phyloP scores from a whole-genome alignment of 2,888 invertebrate genomes.

The Eulithis testata region DNA sequence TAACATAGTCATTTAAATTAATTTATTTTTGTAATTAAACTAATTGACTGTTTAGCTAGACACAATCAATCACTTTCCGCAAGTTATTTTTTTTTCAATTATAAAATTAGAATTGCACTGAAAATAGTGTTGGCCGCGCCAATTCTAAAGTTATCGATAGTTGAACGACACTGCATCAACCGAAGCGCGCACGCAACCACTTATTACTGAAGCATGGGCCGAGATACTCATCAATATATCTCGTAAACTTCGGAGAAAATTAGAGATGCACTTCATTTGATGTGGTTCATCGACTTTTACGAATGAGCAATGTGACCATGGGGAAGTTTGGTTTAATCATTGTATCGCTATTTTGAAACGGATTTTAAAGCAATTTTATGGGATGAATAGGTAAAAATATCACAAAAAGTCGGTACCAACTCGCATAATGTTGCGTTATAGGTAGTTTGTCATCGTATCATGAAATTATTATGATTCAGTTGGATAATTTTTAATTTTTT shows the following conservation, averaged over 20 bases:
- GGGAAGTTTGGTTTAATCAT: conserved; percentile 17
- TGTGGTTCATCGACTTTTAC: conserved; percentile 13
- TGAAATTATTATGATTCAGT: too few relatives aligned
- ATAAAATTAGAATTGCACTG: conserved; percentile 22
- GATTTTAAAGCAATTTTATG: not conserved
- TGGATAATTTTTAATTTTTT: too few relatives aligned
- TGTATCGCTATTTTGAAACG: not conserved
- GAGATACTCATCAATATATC: conserved; percentile 62
- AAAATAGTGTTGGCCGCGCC: conserved; percentile 26
- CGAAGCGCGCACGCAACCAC: conserved; percentile 52
- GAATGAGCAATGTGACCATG: conserved; percentile 23
- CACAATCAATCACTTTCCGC: not conserved
- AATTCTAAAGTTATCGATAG: conserved; percentile 36
- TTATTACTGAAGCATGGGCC: conserved; percentile 57
- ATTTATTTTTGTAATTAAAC: too few relatives aligned
- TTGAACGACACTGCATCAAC: conserved; percentile 36
- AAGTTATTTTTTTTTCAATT: not conserved
- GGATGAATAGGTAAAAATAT: too few relatives aligned
- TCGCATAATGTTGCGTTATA: too few relatives aligned
- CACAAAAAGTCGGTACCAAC: too few relatives aligned
- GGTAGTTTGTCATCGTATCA: too few relatives aligned
- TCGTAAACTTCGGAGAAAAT: conserved; percentile 32
- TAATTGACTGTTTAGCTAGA: too few relatives aligned
- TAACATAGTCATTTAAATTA: not conserved
- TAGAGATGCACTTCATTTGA: conserved; percentile 29